Percentiles rank a stretch among this genome's conserved stretches.
These are phyloP conservation scores for Cydia amplana DNA, from an alignment of 1,140 invertebrate species.

Conservation along the genomic window DNA sequence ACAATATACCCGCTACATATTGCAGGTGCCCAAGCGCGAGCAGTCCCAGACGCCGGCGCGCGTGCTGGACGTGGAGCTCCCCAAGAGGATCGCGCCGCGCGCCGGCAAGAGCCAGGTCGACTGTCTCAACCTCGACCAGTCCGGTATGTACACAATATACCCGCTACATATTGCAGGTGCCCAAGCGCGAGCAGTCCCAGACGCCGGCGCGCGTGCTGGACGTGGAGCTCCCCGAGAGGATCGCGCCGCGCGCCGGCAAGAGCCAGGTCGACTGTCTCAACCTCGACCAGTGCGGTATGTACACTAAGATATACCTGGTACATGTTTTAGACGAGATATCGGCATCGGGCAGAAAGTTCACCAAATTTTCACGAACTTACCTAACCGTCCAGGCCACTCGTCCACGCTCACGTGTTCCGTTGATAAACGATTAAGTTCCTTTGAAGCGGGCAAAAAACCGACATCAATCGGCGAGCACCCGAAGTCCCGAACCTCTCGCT, in stretches of 20 bases:
- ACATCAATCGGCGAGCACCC: too few species aligned
- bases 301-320: too few species aligned
- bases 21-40: slow-evolving; percentile 85
- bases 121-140: slow-evolving; percentile 84
- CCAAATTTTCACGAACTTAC: too few species aligned
- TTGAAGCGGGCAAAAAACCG: too few species aligned
- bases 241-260: slow-evolving; percentile 84
- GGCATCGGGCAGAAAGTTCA: too few species aligned
- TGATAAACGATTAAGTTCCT: too few species aligned
- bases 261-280: slow-evolving; percentile 86
- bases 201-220: slow-evolving; percentile 95
- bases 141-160: too few species aligned
- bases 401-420: too few species aligned
- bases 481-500: too few species aligned
- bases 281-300: slow-evolving; percentile 85
- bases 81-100: slow-evolving; percentile 87
- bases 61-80: slow-evolving; percentile 93
- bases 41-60: slow-evolving; percentile 93
- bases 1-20: too few species aligned
- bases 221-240: slow-evolving; percentile 89
- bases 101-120: slow-evolving; percentile 86
- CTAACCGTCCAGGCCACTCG: too few species aligned
- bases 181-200: slow-evolving; percentile 90
- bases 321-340: too few species aligned
- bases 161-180: slow-evolving; percentile 72